A percentile compares a stretch with the other conserved stretches of the same genome.
Evolutionary conservation across 2,797 vertebrate species (phyloP).

Genomic region (Onychomys leucogaster): DNA sequence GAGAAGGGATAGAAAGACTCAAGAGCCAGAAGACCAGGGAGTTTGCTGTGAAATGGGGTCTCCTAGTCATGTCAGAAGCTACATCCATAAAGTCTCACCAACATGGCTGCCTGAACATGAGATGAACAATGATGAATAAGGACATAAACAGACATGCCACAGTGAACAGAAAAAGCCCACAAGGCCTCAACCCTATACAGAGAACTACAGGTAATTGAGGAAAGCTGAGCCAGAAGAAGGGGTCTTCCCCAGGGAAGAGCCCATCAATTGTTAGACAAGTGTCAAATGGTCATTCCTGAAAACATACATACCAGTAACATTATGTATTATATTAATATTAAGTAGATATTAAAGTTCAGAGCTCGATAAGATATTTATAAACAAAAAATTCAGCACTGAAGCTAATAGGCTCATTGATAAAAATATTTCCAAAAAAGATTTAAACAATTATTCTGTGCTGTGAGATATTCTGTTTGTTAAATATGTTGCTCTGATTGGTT

Average conservation of each 20-base stretch:
- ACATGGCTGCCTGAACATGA: not conserved
- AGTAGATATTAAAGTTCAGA: not conserved
- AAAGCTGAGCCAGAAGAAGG: not conserved
- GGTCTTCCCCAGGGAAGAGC: not conserved
- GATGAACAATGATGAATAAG: not conserved
- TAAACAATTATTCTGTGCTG: not conserved
- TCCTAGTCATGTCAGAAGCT: not conserved
- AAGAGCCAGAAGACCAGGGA: not conserved
- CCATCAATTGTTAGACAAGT: not conserved
- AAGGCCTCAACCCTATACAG: not conserved
- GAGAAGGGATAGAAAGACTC: not conserved
- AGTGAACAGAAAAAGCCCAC: not conserved
- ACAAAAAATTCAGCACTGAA: not conserved
- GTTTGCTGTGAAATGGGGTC: not conserved
- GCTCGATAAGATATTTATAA: not conserved
- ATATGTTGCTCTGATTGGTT: no score
- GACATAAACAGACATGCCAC: not conserved
- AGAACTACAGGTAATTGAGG: not conserved
- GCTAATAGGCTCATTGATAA: not conserved
- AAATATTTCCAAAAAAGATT: not conserved
- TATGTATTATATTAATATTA: conserved; percentile 2
- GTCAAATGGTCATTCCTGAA: not conserved
- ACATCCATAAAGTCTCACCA: not conserved
- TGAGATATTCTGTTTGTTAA: no score
- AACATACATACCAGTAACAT: not conserved